A percentile compares a stretch with the other conserved stretches of the same genome.
Evolutionary conservation across 2,888 invertebrate genomes (phyloP).

Genomic region (Sepioteuthis lessoniana): DNA sequence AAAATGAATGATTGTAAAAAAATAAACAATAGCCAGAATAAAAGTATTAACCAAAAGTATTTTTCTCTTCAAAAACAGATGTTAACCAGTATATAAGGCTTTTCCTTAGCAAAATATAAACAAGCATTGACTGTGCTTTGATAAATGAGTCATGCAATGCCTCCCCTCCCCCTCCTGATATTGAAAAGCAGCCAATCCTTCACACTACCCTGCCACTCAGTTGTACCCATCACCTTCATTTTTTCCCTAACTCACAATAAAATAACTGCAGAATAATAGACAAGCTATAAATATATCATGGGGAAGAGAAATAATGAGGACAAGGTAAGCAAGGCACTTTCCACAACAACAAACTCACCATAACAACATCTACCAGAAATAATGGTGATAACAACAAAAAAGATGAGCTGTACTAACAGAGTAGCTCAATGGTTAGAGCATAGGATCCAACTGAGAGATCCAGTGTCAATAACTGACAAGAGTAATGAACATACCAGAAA

Average conservation of each 20-base stretch:
- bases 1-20: not conserved
- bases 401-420: not conserved
- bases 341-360: too few relatives aligned
- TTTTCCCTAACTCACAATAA: not conserved
- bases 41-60: not conserved
- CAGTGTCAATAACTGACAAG: too few relatives aligned
- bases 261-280: not conserved
- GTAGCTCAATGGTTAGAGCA: not conserved
- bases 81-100: not conserved
- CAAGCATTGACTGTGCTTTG: not conserved
- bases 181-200: not conserved
- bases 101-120: not conserved
- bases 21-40: not conserved
- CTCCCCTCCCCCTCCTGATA: not conserved
- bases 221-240: not conserved
- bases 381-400: not conserved
- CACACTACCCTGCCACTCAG: not conserved
- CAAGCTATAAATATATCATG: not conserved
- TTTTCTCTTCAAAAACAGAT: not conserved
- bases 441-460: not conserved
- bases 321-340: too few relatives aligned
- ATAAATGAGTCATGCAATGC: too few relatives aligned
- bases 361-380: not conserved
- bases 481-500: too few relatives aligned
- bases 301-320: not conserved